Base-by-base conservation (phyloP, 2,888 invertebrate species). In the Therioaphis trifolii region DNA sequence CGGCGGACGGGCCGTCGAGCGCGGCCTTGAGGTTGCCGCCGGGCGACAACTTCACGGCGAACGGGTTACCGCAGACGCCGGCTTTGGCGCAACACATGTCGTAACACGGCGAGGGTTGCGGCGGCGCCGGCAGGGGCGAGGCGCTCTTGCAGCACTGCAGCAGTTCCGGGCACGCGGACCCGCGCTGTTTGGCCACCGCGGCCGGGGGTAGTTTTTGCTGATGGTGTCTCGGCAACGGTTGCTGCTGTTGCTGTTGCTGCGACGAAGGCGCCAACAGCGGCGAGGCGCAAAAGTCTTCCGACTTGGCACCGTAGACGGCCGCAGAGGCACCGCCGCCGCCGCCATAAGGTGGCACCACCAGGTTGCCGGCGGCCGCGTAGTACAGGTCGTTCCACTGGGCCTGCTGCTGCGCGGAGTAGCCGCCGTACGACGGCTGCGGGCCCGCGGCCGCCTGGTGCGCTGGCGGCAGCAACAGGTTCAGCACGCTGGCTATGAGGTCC, bases 281-380 rank as follows among this genome's bases (percentile, higher is more conserved):
- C 5, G 78, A 43, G 12, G 78, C 29, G 24, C 72, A 82, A 72
- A 21, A 63, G 9, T 63, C 80, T 9, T 63, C 72, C 15, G 80
- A 14, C 21, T 63, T 72, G 18, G n/a, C n/a, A n/a, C 35, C 52
- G 49, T n/a, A 82, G n/a, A 29, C 84, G 88, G 88, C 86, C 0
- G 66, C 89, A 90, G 7, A n/a, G n/a, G n/a, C n/a, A n/a, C n/a
- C n/a, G n/a, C n/a, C n/a, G n/a, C n/a, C n/a, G n/a, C n/a, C 0
- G 43, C 5, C 4, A 91, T 84, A 90, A 1, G 90, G 90, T n/a
- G 89, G 88, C 86, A 89, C 91, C 77, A 89, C 90, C 85, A 84
- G 86, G n/a, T 77, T 72, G 0, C 84, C 84, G 14, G 75, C n/a
- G n/a, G n/a, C n/a, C n/a, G n/a, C 79, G 61, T 85, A 84, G 84